These are phyloP conservation scores for Callocephalon fimbriatum DNA, from an alignment of 2,113 vertebrate species.

Conservation along the genomic window DNA sequence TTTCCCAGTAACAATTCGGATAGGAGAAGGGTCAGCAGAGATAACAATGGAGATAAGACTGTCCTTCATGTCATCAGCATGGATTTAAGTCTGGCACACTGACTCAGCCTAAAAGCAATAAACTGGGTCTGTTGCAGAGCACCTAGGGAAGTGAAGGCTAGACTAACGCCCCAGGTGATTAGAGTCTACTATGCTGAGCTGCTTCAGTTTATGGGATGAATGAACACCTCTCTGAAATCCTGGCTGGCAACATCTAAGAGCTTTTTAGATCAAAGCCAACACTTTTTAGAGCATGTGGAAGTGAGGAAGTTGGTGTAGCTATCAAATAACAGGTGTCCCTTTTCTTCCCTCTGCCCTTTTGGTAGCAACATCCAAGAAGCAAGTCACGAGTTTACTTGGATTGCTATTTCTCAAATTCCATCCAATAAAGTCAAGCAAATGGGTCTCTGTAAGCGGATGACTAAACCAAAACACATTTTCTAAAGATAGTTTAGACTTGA, in stretches of 20 bases:
- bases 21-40: background rate
- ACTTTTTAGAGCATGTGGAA: background rate
- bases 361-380: background rate
- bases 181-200: background rate
- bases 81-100: background rate
- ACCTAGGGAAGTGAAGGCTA: background rate
- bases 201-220: background rate
- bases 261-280: background rate
- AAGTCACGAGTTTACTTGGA: background rate
- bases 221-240: background rate
- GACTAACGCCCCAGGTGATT: background rate
- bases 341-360: background rate
- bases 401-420: constrained; percentile 7
- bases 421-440: background rate
- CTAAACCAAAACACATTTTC: constrained; percentile 39
- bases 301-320: background rate
- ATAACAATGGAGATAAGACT: background rate
- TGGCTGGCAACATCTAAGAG: background rate
- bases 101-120: background rate
- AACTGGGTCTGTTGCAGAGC: background rate
- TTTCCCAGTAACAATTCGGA: background rate
- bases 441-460: background rate
- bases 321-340: background rate
- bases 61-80: background rate
- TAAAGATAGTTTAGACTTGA: constrained; percentile 5